A percentile compares a stretch with the other conserved stretches of the same genome.
These are phyloP conservation scores for Epizoanthus rinbou DNA, from an alignment of 92 coral and sea anemone genomes.

Conservation along the genomic window DNA sequence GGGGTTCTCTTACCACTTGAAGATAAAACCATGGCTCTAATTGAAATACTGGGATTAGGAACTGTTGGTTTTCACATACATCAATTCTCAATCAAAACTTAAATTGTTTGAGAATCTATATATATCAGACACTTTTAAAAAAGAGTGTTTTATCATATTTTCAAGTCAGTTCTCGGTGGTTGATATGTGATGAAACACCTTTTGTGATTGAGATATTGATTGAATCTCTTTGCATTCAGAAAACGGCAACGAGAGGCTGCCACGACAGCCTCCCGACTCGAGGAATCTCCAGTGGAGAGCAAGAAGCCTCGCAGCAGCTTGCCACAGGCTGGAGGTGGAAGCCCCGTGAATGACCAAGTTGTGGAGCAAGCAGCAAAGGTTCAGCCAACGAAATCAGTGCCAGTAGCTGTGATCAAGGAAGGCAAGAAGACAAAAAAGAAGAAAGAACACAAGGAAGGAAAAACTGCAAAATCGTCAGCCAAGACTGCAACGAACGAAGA, in stretches of 20 bases:
- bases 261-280: constrained; percentile 66
- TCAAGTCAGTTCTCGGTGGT: no score
- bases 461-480: constrained; percentile 43
- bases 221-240: constrained; percentile 39
- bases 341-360: constrained; percentile 33
- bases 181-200: background rate
- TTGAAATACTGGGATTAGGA: no score
- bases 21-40: no score
- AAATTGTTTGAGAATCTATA: no score
- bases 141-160: no score
- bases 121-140: no score
- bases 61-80: no score
- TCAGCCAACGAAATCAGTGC: constrained; percentile 44
- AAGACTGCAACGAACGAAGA: constrained; percentile 37
- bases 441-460: constrained; percentile 75
- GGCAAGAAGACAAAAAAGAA: constrained; percentile 74
- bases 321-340: constrained; percentile 52
- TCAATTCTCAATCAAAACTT: no score
- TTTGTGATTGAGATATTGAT: no score
- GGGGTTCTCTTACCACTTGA: no score
- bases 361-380: constrained; percentile 56
- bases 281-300: constrained; percentile 65
- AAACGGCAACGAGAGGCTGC: constrained; percentile 79
- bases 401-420: constrained; percentile 52
- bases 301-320: constrained; percentile 74